phyloP scores from a whole-genome alignment of 2,888 invertebrate genomes.

The Plebejus argus region DNA sequence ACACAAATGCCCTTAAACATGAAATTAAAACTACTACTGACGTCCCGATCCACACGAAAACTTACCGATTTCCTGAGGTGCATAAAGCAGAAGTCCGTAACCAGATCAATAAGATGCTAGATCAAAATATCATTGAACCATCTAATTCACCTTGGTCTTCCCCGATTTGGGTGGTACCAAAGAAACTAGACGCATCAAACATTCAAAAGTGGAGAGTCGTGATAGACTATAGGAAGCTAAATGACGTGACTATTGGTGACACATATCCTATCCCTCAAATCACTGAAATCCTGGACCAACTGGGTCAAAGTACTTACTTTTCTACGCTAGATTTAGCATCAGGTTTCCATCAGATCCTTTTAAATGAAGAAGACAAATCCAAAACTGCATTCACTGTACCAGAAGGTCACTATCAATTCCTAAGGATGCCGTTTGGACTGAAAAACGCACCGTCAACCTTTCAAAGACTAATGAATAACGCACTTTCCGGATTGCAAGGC shows the following conservation, averaged over 20 bases:
- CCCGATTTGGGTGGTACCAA: constrained; percentile 25
- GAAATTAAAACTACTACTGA: background rate
- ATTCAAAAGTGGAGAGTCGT: constrained; percentile 5
- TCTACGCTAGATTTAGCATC: background rate
- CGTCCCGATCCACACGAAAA: background rate
- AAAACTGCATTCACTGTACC: constrained; percentile 31
- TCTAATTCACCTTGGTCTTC: constrained; percentile 1
- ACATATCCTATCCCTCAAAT: background rate
- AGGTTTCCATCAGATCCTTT: background rate
- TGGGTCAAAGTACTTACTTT: background rate
- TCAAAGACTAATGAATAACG: constrained; percentile 21
- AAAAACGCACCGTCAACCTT: constrained; percentile 35
- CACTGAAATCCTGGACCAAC: background rate
- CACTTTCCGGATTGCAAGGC: constrained; percentile 1
- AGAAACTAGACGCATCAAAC: background rate
- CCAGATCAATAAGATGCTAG: background rate
- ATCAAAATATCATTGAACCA: background rate
- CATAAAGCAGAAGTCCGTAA: background rate
- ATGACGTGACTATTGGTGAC: background rate
- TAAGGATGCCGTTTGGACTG: constrained; percentile 36
- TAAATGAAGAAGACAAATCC: constrained; percentile 5
- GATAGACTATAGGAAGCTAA: background rate
- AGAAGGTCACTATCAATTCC: constrained; percentile 37
- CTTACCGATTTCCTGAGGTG: background rate
- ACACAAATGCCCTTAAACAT: background rate